phyloP scores from a whole-genome alignment of 2,888 invertebrate genomes.

The Tipula lateralis region DNA sequence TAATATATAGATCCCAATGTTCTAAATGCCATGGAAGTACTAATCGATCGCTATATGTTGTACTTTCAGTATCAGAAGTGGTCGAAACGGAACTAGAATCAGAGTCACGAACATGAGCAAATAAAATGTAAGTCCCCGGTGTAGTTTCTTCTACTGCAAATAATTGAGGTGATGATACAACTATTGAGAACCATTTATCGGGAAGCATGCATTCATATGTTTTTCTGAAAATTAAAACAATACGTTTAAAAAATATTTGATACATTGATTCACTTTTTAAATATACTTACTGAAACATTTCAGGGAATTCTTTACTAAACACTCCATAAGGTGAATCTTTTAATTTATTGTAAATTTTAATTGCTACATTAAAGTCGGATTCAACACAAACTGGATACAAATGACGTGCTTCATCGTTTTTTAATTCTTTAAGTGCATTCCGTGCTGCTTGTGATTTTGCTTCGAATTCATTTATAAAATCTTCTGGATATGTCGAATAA shows the following conservation, averaged over 20 bases:
- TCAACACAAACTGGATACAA: conserved; percentile 40
- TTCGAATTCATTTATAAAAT: conserved; percentile 39
- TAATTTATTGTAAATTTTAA: conserved; percentile 42
- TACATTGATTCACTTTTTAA: not conserved
- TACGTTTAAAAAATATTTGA: not conserved
- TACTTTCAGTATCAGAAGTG: conserved; percentile 29
- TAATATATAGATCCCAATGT: conserved; percentile 57
- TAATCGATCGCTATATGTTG: not conserved
- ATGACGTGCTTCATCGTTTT: conserved; percentile 38
- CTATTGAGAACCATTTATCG: conserved; percentile 61
- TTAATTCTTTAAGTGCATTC: conserved; percentile 43
- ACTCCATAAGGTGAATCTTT: conserved; percentile 55
- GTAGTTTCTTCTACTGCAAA: conserved; percentile 45
- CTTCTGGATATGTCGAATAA: conserved; percentile 45
- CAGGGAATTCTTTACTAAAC: conserved; percentile 56
- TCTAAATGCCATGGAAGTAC: conserved; percentile 41
- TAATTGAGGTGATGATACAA: conserved; percentile 54
- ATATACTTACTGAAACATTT: conserved; percentile 48
- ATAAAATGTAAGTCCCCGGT: not conserved
- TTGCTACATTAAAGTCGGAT: conserved; percentile 41
- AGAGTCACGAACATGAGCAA: not conserved
- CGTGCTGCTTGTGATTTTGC: conserved; percentile 43
- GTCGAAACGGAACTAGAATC: conserved; percentile 31
- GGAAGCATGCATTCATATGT: conserved; percentile 64
- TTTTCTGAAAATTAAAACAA: conserved; percentile 49